These are phyloP conservation scores for Nyctalus aviator DNA, from an alignment of 2,797 vertebrate genomes.

Conservation along the genomic window DNA sequence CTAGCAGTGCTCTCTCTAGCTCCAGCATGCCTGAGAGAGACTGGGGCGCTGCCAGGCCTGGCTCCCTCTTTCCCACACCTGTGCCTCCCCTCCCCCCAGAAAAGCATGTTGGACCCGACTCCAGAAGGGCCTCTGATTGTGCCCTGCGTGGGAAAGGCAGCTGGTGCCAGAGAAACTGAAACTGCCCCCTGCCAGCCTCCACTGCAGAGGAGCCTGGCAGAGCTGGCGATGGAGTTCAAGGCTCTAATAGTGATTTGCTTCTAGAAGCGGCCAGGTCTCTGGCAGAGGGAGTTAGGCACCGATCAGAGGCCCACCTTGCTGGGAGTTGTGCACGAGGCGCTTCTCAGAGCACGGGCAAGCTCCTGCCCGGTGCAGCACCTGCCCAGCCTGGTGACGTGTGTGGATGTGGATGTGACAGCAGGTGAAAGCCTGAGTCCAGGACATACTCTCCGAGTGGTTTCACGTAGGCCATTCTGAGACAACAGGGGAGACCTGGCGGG, in stretches of 20 bases:
- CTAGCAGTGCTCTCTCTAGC: slow-evolving; percentile 79
- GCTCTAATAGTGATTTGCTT: background rate
- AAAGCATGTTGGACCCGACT: background rate
- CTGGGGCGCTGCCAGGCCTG: slow-evolving; percentile 81
- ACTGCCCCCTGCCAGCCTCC: background rate
- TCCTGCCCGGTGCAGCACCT: background rate
- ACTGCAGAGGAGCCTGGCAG: background rate
- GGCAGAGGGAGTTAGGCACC: background rate
- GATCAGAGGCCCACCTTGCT: background rate
- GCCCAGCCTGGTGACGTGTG: background rate
- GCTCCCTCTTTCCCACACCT: slow-evolving; percentile 58
- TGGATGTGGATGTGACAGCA: background rate
- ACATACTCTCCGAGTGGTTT: background rate
- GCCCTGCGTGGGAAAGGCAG: background rate
- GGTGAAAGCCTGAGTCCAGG: background rate
- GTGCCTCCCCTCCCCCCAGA: too few relatives aligned
- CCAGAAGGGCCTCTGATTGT: background rate
- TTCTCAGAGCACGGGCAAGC: background rate
- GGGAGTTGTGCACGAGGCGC: slow-evolving; percentile 1
- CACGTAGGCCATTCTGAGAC: background rate
- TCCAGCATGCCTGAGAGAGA: slow-evolving; percentile 75
- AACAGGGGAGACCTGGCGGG: background rate
- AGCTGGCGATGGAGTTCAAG: background rate
- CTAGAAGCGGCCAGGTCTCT: background rate
- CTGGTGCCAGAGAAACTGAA: background rate